Evolutionary conservation across 2,113 vertebrate species (phyloP).

Genomic region (Jaculus jaculus): DNA sequence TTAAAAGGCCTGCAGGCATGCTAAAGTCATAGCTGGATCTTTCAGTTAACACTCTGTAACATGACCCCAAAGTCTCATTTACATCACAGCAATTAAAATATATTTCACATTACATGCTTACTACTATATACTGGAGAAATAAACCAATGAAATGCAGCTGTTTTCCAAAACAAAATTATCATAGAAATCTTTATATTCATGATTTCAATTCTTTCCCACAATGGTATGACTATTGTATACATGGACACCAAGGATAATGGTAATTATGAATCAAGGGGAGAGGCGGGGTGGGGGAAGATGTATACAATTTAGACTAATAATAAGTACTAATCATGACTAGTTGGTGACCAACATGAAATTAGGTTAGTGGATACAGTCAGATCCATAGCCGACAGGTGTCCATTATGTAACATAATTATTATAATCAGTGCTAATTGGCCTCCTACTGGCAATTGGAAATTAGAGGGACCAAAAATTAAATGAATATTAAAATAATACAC

Average conservation of each 20-base stretch:
- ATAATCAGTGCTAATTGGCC: conserved; percentile 43
- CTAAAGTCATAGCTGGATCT: conserved; percentile 76
- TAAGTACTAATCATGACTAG: background rate
- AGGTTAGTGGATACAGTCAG: conserved; percentile 2
- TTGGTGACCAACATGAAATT: conserved; percentile 41
- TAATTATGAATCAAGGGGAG: no score
- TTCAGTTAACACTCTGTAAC: conserved; percentile 80
- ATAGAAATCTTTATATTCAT: conserved; percentile 18
- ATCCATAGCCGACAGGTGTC: conserved; percentile 58
- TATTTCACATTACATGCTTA: conserved; percentile 63
- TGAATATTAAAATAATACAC: conserved; percentile 35
- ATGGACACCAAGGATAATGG: background rate
- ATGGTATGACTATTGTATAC: background rate
- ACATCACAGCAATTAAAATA: conserved; percentile 83
- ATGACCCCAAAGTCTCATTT: conserved; percentile 82
- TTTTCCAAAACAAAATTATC: conserved; percentile 38
- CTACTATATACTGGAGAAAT: conserved; percentile 8
- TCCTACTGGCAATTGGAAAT: conserved; percentile 38
- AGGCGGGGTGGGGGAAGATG: rapidly evolving
- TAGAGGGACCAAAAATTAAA: conserved; percentile 64
- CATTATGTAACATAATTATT: conserved; percentile 50
- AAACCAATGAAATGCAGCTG: conserved; percentile 25
- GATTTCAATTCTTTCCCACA: background rate
- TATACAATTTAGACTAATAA: background rate
- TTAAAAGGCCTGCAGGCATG: conserved; percentile 82